Evolutionary conservation across 2,888 invertebrate species (phyloP).

Genomic region (Alcis repandata): DNA sequence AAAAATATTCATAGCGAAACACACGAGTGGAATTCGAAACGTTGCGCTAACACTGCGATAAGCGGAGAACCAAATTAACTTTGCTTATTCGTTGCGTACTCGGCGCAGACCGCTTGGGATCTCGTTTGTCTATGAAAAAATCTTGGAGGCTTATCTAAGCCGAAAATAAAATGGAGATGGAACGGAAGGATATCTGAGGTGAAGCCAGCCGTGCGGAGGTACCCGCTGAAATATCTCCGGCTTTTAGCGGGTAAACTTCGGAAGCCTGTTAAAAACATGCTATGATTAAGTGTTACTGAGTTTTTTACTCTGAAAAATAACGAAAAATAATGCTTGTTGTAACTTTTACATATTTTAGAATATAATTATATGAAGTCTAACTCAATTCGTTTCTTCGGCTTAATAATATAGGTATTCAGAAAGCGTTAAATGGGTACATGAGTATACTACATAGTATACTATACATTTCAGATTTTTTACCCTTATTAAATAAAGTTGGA

Average conservation of each 20-base stretch:
- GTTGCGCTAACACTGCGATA: slow-evolving; percentile 45
- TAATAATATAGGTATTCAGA: not conserved
- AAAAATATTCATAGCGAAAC: slow-evolving; percentile 37
- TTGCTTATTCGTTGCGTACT: slow-evolving; percentile 26
- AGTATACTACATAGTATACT: too few species aligned
- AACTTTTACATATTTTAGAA: not conserved
- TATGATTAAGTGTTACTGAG: slow-evolving; percentile 22
- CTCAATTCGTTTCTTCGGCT: too few species aligned
- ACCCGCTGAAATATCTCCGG: slow-evolving; percentile 74
- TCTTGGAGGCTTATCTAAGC: slow-evolving; percentile 69
- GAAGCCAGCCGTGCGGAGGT: slow-evolving; percentile 58
- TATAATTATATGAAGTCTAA: not conserved
- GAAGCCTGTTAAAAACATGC: slow-evolving; percentile 30
- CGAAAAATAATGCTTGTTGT: not conserved
- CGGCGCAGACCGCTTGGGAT: slow-evolving; percentile 53
- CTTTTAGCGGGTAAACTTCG: slow-evolving; percentile 43
- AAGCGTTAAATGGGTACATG: not conserved
- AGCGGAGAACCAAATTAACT: slow-evolving; percentile 58
- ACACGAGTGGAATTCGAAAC: slow-evolving; percentile 41
- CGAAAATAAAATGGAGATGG: slow-evolving; percentile 78
- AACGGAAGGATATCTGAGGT: slow-evolving; percentile 73
- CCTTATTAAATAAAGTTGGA: not conserved
- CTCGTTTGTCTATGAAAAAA: slow-evolving; percentile 70
- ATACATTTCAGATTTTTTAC: too few species aligned
- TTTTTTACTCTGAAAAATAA: slow-evolving; percentile 10